These are phyloP conservation scores for Cepaea nemoralis DNA, from an alignment of 1,140 invertebrate species.

Conservation along the genomic window DNA sequence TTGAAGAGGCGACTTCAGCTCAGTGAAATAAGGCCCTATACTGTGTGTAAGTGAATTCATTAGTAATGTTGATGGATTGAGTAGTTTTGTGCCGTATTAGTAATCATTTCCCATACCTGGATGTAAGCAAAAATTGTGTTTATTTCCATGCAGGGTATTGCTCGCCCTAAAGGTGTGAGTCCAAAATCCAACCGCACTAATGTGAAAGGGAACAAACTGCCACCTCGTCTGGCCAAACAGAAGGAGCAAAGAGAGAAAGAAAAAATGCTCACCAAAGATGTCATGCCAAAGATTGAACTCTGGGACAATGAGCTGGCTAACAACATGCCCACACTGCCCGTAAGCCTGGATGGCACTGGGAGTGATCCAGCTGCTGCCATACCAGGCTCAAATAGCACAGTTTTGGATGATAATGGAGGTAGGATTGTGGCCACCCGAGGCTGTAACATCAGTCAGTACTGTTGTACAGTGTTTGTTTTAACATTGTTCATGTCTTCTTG, in stretches of 20 bases:
- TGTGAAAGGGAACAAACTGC: slow-evolving; percentile 75
- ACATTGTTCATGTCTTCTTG: too few relatives aligned
- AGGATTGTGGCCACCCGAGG: too few relatives aligned
- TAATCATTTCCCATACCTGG: too few relatives aligned
- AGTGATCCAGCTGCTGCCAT: not conserved
- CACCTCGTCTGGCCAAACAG: slow-evolving; percentile 85
- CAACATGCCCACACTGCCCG: slow-evolving; percentile 57
- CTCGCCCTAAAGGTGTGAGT: slow-evolving; percentile 65
- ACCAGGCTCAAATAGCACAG: not conserved
- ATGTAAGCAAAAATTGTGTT: too few relatives aligned
- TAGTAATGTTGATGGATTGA: too few relatives aligned
- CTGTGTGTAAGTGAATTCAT: too few relatives aligned
- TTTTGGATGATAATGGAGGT: slow-evolving; percentile 20
- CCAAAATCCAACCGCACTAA: slow-evolving; percentile 74
- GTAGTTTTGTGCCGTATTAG: too few relatives aligned
- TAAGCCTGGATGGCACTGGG: not conserved
- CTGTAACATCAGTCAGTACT: too few relatives aligned
- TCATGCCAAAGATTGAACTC: slow-evolving; percentile 69
- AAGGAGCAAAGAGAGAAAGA: slow-evolving; percentile 71
- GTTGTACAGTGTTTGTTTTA: too few relatives aligned
- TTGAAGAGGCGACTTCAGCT: too few relatives aligned
- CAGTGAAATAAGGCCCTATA: too few relatives aligned
- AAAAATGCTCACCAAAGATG: slow-evolving; percentile 53
- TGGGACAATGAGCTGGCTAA: slow-evolving; percentile 71
- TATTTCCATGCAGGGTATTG: slow-evolving; percentile 38